Base-by-base conservation (phyloP, 2,113 vertebrate genomes). In the Salvelinus namaycush region DNA sequence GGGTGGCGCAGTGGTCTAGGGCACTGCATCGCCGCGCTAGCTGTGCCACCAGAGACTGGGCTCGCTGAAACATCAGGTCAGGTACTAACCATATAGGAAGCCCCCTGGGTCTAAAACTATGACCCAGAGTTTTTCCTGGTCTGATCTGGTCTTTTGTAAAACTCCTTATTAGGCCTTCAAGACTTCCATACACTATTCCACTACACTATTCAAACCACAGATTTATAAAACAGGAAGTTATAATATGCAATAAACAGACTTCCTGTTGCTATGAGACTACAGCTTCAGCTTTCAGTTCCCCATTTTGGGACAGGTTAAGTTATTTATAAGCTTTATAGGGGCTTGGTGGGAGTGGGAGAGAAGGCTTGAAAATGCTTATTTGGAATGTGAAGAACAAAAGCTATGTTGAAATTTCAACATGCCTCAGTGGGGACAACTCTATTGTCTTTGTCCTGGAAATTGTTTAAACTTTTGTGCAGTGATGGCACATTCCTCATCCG, bases 261-360 rank as follows among this genome's bases (percentile, higher is more conserved):
- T 76, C 34, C 62, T 77, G 81, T 81, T 81, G 76, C 74, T 76
- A 77, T 75, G 79, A 81, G 64, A 79, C 77, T 60, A 67, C 60
- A 75, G 68, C 31, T 79, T 67, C 67, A 73, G 72, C 73, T 79
- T 76, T 78, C 44, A 54, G 20, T 72, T 51, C 70, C 5, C 22
- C 66, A 44, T 70, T 78, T 80, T 68, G 49, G 78, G 72, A 44
- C 31, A 65, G 66, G 75, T 59, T 66, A 60, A 31, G 73, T 74
- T 81, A 76, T 76, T 78, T 78, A 82, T 78, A 68, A 31, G 11
- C 49, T 24, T 39, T 31, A 78, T 18, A 44, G 51, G 14, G 51
- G 13, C 51, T 18, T 70, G 14, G 51, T 59, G 71, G 51, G 8
- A 31, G 71, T 68, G 66, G 11, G 72, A 76, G 68, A 75, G 68